Base-by-base conservation (phyloP, 2,797 vertebrate species). In the Chrysocyon brachyurus region DNA sequence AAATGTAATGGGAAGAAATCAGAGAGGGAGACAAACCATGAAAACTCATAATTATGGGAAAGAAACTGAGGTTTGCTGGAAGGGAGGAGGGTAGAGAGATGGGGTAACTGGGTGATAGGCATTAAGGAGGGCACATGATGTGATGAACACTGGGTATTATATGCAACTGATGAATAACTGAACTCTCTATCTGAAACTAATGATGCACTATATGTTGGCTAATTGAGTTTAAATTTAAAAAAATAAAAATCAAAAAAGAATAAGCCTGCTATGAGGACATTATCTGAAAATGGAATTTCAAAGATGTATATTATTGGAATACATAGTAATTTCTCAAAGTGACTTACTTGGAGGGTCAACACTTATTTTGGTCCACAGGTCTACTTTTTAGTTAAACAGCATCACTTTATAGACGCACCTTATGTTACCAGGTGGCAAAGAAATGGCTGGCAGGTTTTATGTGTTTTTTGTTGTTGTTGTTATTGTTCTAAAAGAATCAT, bases 401-500 rank as follows among this genome's bases (percentile, higher is more conserved):
- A 52, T 56, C 86, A 59, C 52, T 75, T 96, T 70, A 28, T 88
- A 89, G 64, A 72, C 12, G 79, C 31, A 64, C 33, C 40, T 86
- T 84, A 61, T 83, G 59, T 91, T 91, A 73, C 77, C 93, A 87
- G 57, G 86, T 89, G 56, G 70, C 73, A 96, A 77, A 77, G 78
- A 90, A 77, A 75, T 72, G 33, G 70, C 70, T 78, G 61, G 94
- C 46, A 95, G 91, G 75, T 94, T 83, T 94, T 96, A 72, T 81
- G 63, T 89, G 84, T 56, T 93, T 63, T 87, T 96, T 96, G 86
- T 94, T 96, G 64, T 83, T 95, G 57, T 78, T 95, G 77, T 85
- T 96, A 31, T 94, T 97, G 64, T 88, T 97, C 94, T 90, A 88
- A 96, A 98, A 94, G 84, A 96, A 86, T 88, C 54, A 93, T 93